Conservation (phyloP, 2,888 invertebrate species). For the Watsonalla binaria region DNA sequence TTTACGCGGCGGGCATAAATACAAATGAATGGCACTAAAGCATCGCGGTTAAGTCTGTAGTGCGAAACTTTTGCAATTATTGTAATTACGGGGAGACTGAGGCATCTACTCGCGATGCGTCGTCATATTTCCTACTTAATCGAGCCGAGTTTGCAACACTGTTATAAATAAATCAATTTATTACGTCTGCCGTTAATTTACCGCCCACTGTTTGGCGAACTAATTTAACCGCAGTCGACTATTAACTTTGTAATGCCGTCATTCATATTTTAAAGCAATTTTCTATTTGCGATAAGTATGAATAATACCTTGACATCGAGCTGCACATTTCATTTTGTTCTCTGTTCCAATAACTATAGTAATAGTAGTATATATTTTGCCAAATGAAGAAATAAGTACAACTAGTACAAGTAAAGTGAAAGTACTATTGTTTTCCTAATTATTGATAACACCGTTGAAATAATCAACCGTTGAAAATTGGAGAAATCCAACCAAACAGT, state of each 20-base stretch:
- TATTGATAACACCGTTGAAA: too few relatives aligned
- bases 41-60: slow-evolving; percentile 55
- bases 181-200: slow-evolving; percentile 43
- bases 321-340: neutral
- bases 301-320: neutral
- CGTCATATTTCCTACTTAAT: slow-evolving; percentile 73
- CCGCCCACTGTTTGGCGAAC: slow-evolving; percentile 1
- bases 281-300: neutral
- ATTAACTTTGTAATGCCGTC: neutral
- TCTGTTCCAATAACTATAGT: too few relatives aligned
- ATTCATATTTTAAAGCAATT: neutral
- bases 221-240: slow-evolving; percentile 1
- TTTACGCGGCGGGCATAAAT: slow-evolving; percentile 58
- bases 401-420: too few relatives aligned
- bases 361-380: too few relatives aligned
- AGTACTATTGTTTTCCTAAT: too few relatives aligned
- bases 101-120: slow-evolving; percentile 53
- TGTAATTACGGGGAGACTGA: slow-evolving; percentile 67
- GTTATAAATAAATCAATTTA: slow-evolving; percentile 65
- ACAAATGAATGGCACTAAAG: slow-evolving; percentile 60
- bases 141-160: slow-evolving; percentile 56
- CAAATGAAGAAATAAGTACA: too few relatives aligned
- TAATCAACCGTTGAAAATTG: neutral
- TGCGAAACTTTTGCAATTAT: slow-evolving; percentile 73
- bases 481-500: too few relatives aligned